Evolutionary conservation across 2,797 vertebrate species (phyloP).

Genomic region (Paramormyrops hopkinsi): DNA sequence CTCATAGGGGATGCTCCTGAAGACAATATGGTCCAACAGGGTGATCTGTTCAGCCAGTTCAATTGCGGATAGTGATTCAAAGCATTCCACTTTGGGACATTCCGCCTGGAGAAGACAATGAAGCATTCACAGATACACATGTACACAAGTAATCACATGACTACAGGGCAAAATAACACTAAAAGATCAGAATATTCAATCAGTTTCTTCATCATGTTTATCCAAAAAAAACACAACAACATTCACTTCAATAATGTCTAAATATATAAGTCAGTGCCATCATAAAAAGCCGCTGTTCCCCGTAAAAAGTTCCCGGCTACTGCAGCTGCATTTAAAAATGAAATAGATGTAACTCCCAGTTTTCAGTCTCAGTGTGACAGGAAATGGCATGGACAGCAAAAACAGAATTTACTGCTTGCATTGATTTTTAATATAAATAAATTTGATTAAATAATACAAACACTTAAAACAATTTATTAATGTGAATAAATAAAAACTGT

Average conservation of each 20-base stretch:
- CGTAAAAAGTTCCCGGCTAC: not conserved
- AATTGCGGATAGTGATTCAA: slow-evolving; percentile 89
- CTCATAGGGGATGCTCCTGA: slow-evolving; percentile 96
- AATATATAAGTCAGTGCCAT: not conserved
- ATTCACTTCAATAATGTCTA: not conserved
- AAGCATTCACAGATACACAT: slow-evolving; percentile 15
- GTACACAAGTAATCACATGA: not conserved
- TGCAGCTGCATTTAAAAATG: not conserved
- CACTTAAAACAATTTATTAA: not conserved
- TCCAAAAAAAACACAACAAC: not conserved
- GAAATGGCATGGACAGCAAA: not conserved
- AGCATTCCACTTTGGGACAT: slow-evolving; percentile 77
- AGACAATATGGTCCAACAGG: slow-evolving; percentile 86
- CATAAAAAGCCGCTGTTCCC: not conserved
- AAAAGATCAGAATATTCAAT: not conserved
- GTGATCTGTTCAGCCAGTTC: slow-evolving; percentile 96
- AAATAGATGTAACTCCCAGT: not conserved
- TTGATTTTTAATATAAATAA: not conserved
- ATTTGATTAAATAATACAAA: not conserved
- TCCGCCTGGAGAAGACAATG: slow-evolving; percentile 61
- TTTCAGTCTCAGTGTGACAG: not conserved
- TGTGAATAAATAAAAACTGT: not conserved
- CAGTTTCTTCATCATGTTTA: not conserved
- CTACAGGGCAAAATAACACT: not conserved
- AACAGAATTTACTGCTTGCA: not conserved